Percentiles rank a stretch among this genome's conserved stretches.
phyloP scores from a whole-genome alignment of 2,888 invertebrate genomes.

The Leucophora obtusa region DNA sequence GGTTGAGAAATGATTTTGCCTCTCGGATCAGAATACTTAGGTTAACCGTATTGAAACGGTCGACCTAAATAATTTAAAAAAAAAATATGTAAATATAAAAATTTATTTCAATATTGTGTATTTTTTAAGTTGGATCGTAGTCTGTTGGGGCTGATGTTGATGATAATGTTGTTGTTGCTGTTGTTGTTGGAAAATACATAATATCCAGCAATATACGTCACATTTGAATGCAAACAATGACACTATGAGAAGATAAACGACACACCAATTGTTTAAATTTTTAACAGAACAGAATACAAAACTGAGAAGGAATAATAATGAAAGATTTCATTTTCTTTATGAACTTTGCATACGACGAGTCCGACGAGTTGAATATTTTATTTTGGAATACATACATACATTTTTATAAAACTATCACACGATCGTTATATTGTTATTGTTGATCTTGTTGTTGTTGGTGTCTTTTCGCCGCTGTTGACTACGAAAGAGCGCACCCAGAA shows the following conservation, averaged over 20 bases:
- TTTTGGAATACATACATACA: constrained; percentile 41
- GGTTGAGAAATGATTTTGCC: too few species aligned
- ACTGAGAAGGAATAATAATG: not conserved
- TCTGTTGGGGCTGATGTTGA: not conserved
- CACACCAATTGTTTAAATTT: constrained; percentile 13
- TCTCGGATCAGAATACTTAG: too few species aligned
- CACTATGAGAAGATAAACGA: constrained; percentile 44
- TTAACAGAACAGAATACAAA: not conserved
- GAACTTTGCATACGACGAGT: constrained; percentile 28
- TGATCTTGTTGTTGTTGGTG: constrained; percentile 22
- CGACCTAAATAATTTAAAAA: too few species aligned
- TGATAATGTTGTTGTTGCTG: not conserved
- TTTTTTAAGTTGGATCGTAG: not conserved
- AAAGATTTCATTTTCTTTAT: not conserved
- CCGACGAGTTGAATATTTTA: constrained; percentile 9
- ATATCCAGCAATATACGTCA: constrained; percentile 53
- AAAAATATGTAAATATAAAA: not conserved
- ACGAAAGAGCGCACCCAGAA: constrained; percentile 56
- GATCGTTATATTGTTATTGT: constrained; percentile 25
- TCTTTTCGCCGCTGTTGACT: constrained; percentile 11
- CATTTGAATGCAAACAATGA: constrained; percentile 56
- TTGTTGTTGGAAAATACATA: constrained; percentile 19
- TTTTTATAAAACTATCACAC: constrained; percentile 46
- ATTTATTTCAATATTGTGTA: not conserved
- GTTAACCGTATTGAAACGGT: not conserved